Conservation (phyloP, 2,888 invertebrate genomes). For the Sclerodermus sp. region DNA sequence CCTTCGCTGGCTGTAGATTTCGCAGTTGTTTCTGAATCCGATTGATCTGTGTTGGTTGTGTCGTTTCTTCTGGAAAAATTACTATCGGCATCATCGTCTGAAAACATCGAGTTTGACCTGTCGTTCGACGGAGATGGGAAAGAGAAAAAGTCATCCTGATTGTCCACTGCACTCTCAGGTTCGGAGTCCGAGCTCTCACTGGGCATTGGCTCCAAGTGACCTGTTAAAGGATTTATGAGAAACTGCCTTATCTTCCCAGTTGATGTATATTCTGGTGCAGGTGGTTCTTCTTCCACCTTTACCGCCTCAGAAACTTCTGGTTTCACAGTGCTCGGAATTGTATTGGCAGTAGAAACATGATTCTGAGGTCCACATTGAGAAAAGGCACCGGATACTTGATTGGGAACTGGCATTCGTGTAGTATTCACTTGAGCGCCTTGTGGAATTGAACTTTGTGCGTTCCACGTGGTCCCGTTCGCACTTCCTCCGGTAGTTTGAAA, state of each 20-base stretch:
- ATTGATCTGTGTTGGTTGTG: conserved; percentile 61
- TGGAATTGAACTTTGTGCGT: conserved; percentile 38
- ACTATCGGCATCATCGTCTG: conserved; percentile 66
- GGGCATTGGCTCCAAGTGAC: conserved; percentile 80
- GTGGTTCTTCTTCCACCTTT: conserved; percentile 54
- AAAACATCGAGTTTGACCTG: conserved; percentile 61
- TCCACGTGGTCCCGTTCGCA: conserved; percentile 49
- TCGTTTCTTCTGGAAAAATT: conserved; percentile 61
- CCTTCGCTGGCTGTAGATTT: conserved; percentile 65
- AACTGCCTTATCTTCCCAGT: conserved; percentile 75
- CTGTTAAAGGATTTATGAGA: conserved; percentile 87
- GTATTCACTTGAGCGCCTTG: conserved; percentile 44
- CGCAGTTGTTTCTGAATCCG: conserved; percentile 63
- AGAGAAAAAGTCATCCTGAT: conserved; percentile 58
- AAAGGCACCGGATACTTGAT: conserved; percentile 44
- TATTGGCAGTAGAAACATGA: conserved; percentile 27
- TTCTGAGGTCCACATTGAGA: conserved; percentile 35
- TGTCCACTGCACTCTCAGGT: conserved; percentile 53
- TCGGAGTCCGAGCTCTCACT: conserved; percentile 69
- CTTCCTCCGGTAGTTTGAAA: conserved; percentile 29
- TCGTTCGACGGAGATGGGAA: conserved; percentile 59
- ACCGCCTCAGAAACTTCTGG: conserved; percentile 31
- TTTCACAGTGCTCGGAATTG: conserved; percentile 19
- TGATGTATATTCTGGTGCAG: conserved; percentile 61
- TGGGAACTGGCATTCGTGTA: conserved; percentile 31